Percentiles rank a stretch among this genome's conserved stretches.
phyloP scores from a whole-genome alignment of 2,113 vertebrate species.

The Tachuris rubrigastra region DNA sequence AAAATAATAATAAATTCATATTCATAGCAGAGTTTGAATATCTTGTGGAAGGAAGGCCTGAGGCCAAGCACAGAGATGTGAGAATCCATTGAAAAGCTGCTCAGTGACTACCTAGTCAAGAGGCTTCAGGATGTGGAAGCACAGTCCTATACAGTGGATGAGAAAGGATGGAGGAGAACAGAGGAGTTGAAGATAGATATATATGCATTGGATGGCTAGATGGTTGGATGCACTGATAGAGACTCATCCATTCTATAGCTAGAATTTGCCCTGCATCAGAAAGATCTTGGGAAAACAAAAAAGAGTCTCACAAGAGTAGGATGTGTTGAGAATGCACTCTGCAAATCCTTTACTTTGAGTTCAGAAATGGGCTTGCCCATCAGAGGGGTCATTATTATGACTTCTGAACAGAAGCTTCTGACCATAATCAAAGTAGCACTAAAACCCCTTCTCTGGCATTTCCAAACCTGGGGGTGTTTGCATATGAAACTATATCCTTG shows the following conservation, averaged over 20 bases:
- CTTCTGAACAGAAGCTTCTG: neutral
- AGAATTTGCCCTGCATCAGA: neutral
- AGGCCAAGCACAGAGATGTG: neutral
- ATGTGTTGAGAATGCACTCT: neutral
- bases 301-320: neutral
- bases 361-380: neutral
- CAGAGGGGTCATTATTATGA: neutral
- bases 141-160: neutral
- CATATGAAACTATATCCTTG: neutral
- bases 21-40: neutral
- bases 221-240: neutral
- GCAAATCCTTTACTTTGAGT: neutral
- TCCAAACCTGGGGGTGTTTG: accelerated
- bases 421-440: neutral
- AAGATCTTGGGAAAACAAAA: neutral
- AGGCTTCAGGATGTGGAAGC: neutral
- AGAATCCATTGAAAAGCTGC: neutral
- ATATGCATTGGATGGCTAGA: neutral
- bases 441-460: neutral
- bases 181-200: neutral
- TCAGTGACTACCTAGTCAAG: neutral
- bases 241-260: neutral
- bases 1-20: slow-evolving; percentile 39
- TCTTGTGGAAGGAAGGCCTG: neutral
- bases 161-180: neutral